Evolutionary conservation across 2,888 invertebrate genomes (phyloP).

Genomic region (Drosophila neoperkinsi): DNA sequence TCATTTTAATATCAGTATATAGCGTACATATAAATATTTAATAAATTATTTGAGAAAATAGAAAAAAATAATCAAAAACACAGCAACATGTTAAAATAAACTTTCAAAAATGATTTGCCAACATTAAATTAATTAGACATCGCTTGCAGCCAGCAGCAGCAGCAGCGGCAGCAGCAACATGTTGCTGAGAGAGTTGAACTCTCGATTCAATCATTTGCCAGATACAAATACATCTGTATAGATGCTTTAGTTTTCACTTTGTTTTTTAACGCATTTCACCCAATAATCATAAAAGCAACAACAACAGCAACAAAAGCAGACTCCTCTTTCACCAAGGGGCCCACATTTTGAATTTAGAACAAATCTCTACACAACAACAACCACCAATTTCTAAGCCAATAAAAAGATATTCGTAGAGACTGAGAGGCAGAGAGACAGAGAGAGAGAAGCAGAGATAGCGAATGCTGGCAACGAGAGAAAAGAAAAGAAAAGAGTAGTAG

Average conservation of each 20-base stretch:
- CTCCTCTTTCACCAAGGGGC: conserved; percentile 63
- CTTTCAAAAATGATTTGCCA: conserved; percentile 49
- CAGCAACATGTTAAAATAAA: conserved; percentile 22
- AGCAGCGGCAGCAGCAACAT: conserved; percentile 39
- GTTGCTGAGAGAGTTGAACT: conserved; percentile 38
- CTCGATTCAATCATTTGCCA: conserved; percentile 1
- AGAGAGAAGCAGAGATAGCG: conserved; percentile 32
- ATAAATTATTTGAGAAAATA: conserved; percentile 27
- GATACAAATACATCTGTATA: conserved; percentile 1
- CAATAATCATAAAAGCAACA: conserved; percentile 57
- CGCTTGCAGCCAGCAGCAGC: conserved; percentile 24
- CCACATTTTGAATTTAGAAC: conserved; percentile 78
- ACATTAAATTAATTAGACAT: conserved; percentile 42
- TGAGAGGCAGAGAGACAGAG: conserved; percentile 32
- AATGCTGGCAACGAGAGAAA: conserved; percentile 43
- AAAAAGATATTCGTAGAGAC: conserved; percentile 55
- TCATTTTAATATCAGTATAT: conserved; percentile 40
- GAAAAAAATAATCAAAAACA: conserved; percentile 3
- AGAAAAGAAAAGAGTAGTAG: conserved; percentile 66
- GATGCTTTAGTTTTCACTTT: conserved; percentile 65
- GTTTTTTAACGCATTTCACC: conserved; percentile 60
- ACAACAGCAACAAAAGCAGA: conserved; percentile 12
- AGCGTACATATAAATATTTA: conserved; percentile 19
- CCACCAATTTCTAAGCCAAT: conserved; percentile 75
- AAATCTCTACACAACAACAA: conserved; percentile 63